Percentiles rank a stretch among this genome's conserved stretches.
phyloP scores from a whole-genome alignment of 2,888 invertebrate species.

The Anticlea derivata region DNA sequence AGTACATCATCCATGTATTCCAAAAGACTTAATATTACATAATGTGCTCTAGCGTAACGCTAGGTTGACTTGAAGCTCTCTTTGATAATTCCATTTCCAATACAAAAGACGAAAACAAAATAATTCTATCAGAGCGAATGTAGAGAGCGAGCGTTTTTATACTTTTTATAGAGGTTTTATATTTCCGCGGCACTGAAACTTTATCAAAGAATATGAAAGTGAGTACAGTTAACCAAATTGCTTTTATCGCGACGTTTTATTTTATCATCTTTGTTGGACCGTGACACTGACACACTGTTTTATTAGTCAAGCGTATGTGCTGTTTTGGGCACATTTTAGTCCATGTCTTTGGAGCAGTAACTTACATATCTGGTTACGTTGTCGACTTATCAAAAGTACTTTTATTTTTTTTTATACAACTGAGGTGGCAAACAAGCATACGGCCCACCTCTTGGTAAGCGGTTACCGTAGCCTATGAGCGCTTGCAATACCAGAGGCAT shows the following conservation, averaged over 20 bases:
- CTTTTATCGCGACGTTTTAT: constrained; percentile 52
- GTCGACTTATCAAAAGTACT: neutral
- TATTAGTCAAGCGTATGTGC: constrained; percentile 43
- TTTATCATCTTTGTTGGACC: constrained; percentile 43
- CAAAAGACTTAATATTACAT: neutral
- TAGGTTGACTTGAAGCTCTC: constrained; percentile 28
- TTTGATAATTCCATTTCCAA: constrained; percentile 44
- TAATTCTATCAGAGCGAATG: constrained; percentile 44
- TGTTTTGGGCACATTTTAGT: constrained; percentile 35
- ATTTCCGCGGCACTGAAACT: constrained; percentile 40
- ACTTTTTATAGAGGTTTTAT: constrained; percentile 37
- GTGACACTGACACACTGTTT: constrained; percentile 48
- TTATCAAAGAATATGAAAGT: constrained; percentile 48
- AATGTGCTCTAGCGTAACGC: constrained; percentile 22
- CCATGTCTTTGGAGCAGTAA: constrained; percentile 24
- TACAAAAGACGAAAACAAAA: constrained; percentile 37
- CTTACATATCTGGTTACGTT: constrained; percentile 15
- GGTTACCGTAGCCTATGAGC: too few relatives aligned
- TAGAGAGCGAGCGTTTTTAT: constrained; percentile 39
- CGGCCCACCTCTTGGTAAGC: too few relatives aligned
- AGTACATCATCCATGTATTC: too few relatives aligned
- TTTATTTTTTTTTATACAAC: too few relatives aligned
- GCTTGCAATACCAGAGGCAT: too few relatives aligned
- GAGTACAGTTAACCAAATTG: constrained; percentile 56
- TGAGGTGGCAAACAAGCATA: too few relatives aligned